A percentile compares a stretch with the other conserved stretches of the same genome.
Conservation (phyloP, 2,797 vertebrate species). For the Gallinago nigripennis region DNA sequence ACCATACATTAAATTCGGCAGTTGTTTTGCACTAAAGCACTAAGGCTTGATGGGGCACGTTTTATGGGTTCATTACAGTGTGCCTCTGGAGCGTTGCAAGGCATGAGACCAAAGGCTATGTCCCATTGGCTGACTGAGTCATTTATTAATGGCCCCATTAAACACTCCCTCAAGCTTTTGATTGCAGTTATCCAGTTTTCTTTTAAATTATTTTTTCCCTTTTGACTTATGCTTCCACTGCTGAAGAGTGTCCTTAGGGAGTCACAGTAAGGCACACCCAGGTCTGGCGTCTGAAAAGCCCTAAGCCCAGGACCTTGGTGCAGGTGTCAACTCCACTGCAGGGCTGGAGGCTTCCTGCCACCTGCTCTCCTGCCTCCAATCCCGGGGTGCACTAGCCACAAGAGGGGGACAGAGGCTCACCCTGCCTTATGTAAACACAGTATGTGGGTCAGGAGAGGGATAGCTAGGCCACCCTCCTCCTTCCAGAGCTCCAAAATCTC, state of each 20-base stretch:
- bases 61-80: slow-evolving; percentile 31
- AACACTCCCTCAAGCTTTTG: slow-evolving; percentile 25
- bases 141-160: slow-evolving; percentile 50
- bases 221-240: neutral
- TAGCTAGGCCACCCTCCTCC: neutral
- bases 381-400: neutral
- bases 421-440: neutral
- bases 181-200: slow-evolving; percentile 36
- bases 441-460: neutral
- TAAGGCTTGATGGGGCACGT: slow-evolving; percentile 46
- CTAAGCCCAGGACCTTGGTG: neutral
- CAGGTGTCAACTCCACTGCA: neutral
- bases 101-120: slow-evolving; percentile 40
- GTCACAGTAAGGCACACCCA: neutral
- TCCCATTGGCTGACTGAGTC: slow-evolving; percentile 41
- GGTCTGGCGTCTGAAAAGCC: neutral
- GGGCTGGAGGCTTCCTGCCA: neutral
- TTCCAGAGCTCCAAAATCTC: neutral
- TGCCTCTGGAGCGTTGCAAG: slow-evolving; percentile 33
- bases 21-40: neutral
- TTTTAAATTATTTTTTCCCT: neutral
- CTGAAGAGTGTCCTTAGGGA: neutral
- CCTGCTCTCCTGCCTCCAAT: neutral
- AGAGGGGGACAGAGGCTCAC: neutral
- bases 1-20: neutral